Percentiles rank a stretch among this genome's conserved stretches.
phyloP scores from a whole-genome alignment of 1,140 invertebrate species.

The Drosophila truncata region DNA sequence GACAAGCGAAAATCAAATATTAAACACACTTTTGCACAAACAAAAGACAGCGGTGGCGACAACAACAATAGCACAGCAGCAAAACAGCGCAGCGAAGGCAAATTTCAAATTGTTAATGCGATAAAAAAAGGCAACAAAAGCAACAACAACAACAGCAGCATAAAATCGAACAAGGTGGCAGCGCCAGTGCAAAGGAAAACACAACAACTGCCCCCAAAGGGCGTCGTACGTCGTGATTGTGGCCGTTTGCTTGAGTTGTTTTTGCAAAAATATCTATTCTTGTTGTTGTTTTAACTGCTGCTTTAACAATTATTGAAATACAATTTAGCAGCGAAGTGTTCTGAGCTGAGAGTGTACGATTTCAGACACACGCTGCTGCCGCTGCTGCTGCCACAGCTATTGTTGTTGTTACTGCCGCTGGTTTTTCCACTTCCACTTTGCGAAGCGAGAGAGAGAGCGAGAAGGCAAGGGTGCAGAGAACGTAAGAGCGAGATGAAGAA shows the following conservation, averaged over 20 bases:
- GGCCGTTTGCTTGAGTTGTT: conserved; percentile 17
- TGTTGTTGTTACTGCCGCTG: conserved; percentile 30
- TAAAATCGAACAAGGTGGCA: conserved; percentile 68
- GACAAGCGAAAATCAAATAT: conserved; percentile 40
- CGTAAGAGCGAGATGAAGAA: conserved; percentile 6
- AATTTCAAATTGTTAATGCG: conserved; percentile 23
- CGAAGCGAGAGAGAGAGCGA: conserved; percentile 11
- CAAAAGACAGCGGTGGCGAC: conserved; percentile 17
- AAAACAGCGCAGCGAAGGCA: conserved; percentile 3
- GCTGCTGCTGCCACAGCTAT: conserved; percentile 25
- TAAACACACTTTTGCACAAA: conserved; percentile 35
- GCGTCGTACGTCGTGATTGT: conserved; percentile 53
- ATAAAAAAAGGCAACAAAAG: conserved; percentile 40
- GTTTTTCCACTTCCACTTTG: conserved; percentile 41
- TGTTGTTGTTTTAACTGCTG: conserved; percentile 14
- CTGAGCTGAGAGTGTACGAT: conserved; percentile 1
- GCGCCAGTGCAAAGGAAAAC: conserved; percentile 31
- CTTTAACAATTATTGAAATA: conserved; percentile 25
- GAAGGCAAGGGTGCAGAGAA: conserved; percentile 19
- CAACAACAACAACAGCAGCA: conserved; percentile 32
- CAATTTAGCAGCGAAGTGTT: conserved; percentile 9
- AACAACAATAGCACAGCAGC: conserved; percentile 18
- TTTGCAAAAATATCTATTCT: conserved; percentile 15
- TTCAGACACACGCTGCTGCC: conserved; percentile 21
- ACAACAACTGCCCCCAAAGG: conserved; percentile 40